Conservation (phyloP, 53 echinoderm and acorn worm genomes). For the Paelopatides confundens region DNA sequence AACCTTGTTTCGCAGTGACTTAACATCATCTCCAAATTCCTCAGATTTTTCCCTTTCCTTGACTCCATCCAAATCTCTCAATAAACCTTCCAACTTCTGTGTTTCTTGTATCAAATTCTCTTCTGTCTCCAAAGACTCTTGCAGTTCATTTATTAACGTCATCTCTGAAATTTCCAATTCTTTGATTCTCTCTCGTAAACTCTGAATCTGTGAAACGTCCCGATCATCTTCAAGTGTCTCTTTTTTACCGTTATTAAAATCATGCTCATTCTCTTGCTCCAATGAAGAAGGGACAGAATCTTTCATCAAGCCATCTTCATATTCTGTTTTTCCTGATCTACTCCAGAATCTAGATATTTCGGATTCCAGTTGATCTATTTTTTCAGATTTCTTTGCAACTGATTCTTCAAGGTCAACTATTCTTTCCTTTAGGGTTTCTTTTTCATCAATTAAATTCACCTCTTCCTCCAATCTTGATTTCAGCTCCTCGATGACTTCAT, state of each 20-base stretch:
- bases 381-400: conserved; percentile 2
- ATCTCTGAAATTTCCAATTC: conserved; percentile 77
- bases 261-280: not conserved
- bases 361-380: conserved; percentile 13
- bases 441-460: not conserved
- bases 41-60: not conserved
- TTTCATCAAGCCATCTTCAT: not conserved
- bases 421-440: not conserved
- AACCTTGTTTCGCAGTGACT: not conserved
- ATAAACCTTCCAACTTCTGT: conserved; percentile 59
- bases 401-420: conserved; percentile 8
- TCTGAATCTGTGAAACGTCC: not conserved
- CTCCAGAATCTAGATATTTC: conserved; percentile 5
- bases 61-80: conserved; percentile 26
- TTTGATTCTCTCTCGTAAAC: conserved; percentile 29
- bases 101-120: conserved; percentile 37
- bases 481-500: conserved; percentile 38
- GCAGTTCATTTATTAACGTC: conserved; percentile 67
- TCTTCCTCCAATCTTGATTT: conserved; percentile 56
- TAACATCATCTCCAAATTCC: not conserved
- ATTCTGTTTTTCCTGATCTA: not conserved
- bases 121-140: conserved; percentile 57
- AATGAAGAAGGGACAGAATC: not conserved
- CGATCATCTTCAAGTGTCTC: not conserved
- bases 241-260: conserved; percentile 20